Evolutionary conservation across 2,113 vertebrate genomes (phyloP), one percentile per base, ranked within the genome.

Genomic region (Cygnus atratus): DNA sequence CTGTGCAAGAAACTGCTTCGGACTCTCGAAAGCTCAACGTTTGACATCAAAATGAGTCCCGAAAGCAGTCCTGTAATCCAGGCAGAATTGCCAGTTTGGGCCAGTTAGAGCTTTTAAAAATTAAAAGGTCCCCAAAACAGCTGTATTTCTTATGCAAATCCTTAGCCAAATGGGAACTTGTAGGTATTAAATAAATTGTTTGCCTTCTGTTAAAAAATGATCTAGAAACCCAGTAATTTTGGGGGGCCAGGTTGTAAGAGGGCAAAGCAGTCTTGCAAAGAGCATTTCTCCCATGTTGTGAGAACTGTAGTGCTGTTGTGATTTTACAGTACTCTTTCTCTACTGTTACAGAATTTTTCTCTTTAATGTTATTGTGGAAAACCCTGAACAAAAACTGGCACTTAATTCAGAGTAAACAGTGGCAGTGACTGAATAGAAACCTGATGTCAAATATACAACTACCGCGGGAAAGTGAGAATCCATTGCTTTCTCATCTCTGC

Each of bases 351-450:
- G 80, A 84, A 61, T 75, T 95, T 93, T 94, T 67, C 76, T 90
- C 73, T 62, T 75, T 73, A 68, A 66, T 3, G 9, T 44, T 79
- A 50, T 21, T 21, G 54, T 88, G 77, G 80, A 90, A 94, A 93
- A 72, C 73, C 88, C 80, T 37, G 76, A 90, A 95, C 83, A 92
- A 92, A 95, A 94, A 31, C 57, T 68, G 83, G 13, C 70, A 50
- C 80, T 91, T 81, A 82, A 84, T 92, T 70, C 88, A 68, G 73
- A 66, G 66, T 94, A 87, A 94, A 94, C 92, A 95, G 93, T 87
- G 90, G 84, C 90, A 92, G 70, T n/a, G 74, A 70, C 77, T 96
- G 93, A 92, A 82, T 66, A 84, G 83, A 89, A 93, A 92, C 70
- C 79, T 57, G 24, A 88, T 95, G 83, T 92, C 80, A 88, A 86